phyloP scores from a whole-genome alignment of 2,113 vertebrate genomes.

The Lampris incognitus region DNA sequence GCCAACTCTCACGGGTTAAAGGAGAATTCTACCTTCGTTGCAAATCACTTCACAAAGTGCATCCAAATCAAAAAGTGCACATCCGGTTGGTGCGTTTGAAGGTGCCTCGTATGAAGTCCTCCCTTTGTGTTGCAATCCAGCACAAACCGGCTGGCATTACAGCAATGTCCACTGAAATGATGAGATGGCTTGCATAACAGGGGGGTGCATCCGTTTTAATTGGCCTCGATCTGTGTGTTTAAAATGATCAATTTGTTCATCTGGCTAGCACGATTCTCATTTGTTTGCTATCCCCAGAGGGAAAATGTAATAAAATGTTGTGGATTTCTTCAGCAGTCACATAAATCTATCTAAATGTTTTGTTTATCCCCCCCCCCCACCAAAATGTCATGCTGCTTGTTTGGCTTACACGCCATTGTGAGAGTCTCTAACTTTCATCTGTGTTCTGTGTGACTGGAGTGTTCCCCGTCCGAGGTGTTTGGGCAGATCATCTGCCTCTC shows the following conservation, averaged over 20 bases:
- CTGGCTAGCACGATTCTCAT: too few species aligned
- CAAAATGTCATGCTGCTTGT: neutral
- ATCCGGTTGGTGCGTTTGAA: too few species aligned
- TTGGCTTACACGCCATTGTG: neutral
- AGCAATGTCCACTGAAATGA: too few species aligned
- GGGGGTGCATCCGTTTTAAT: neutral
- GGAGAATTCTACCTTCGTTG: too few species aligned
- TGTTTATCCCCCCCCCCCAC: too few species aligned
- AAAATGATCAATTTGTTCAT: too few species aligned
- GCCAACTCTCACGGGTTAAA: too few species aligned
- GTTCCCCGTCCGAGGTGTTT: neutral
- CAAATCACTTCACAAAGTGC: too few species aligned
- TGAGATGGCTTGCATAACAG: neutral
- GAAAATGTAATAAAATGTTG: constrained; percentile 5
- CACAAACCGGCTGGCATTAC: too few species aligned
- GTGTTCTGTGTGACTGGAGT: neutral
- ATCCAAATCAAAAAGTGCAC: too few species aligned
- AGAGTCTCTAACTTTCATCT: neutral
- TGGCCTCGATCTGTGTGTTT: neutral
- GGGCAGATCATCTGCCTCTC: constrained; percentile 2
- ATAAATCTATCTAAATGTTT: constrained; percentile 39
- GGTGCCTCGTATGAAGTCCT: too few species aligned
- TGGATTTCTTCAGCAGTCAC: constrained; percentile 47
- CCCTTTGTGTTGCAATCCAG: too few species aligned
- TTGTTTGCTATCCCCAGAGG: neutral